Percentiles rank a stretch among this genome's conserved stretches.
Conservation (phyloP, 2,888 invertebrate genomes). For the Beris chalybata region DNA sequence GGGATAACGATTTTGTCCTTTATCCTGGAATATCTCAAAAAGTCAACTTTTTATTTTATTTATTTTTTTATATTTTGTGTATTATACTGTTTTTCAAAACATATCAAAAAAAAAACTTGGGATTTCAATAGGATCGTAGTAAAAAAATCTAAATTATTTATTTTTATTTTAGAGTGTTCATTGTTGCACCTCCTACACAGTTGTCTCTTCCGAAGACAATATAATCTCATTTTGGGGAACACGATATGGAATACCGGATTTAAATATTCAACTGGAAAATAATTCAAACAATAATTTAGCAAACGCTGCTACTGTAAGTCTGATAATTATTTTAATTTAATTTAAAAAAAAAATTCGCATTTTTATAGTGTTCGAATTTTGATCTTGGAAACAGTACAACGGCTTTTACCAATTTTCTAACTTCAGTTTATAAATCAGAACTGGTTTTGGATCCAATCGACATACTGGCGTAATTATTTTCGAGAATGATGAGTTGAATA, state of each 20-base stretch:
- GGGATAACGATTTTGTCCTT: too few relatives aligned
- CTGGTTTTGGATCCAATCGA: conserved; percentile 58
- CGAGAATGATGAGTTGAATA: not conserved
- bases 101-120: too few relatives aligned
- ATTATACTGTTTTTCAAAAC: too few relatives aligned
- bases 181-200: conserved; percentile 67
- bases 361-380: conserved; percentile 29
- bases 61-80: too few relatives aligned
- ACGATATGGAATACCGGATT: conserved; percentile 53
- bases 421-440: conserved; percentile 56
- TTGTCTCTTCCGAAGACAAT: conserved; percentile 67
- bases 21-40: too few relatives aligned
- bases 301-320: conserved; percentile 2
- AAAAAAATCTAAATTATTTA: too few relatives aligned
- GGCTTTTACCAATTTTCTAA: conserved; percentile 55
- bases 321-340: not conserved
- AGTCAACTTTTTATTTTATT: too few relatives aligned
- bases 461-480: conserved; percentile 57
- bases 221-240: conserved; percentile 72
- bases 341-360: not conserved
- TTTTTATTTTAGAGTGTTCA: conserved; percentile 59
- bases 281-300: conserved; percentile 33
- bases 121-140: too few relatives aligned
- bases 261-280: conserved; percentile 33
- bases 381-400: conserved; percentile 53